phyloP scores from a whole-genome alignment of 2,888 invertebrate genomes.

The Acleris laterana region DNA sequence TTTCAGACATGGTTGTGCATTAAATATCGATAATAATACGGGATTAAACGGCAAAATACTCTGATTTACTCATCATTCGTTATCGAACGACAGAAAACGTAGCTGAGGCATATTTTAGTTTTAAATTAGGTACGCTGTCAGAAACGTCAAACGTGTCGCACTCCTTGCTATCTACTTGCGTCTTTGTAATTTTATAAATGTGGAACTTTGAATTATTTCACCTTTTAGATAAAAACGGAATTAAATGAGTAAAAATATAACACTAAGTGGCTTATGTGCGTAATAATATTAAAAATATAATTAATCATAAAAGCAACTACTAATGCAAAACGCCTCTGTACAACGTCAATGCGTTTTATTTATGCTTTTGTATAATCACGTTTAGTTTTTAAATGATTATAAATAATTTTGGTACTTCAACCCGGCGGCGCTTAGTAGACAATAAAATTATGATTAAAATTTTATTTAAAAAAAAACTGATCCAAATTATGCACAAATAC shows the following conservation, averaged over 20 bases:
- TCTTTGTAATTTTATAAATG: neutral
- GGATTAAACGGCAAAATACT: constrained; percentile 67
- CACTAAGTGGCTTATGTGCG: too few species aligned
- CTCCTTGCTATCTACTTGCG: neutral
- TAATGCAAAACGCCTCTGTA: constrained; percentile 14
- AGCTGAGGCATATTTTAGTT: constrained; percentile 48
- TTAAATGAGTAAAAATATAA: too few species aligned
- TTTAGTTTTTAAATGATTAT: too few species aligned
- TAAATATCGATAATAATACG: constrained; percentile 64
- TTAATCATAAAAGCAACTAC: neutral
- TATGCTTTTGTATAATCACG: constrained; percentile 9
- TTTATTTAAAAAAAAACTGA: too few species aligned
- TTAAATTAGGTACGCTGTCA: constrained; percentile 33
- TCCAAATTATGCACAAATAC: too few species aligned
- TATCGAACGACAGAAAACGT: constrained; percentile 74
- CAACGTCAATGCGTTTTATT: constrained; percentile 32
- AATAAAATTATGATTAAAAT: too few species aligned
- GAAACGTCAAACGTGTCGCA: constrained; percentile 21
- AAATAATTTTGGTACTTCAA: too few species aligned
- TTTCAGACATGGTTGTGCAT: constrained; percentile 83
- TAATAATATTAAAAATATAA: too few species aligned
- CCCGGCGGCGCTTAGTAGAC: too few species aligned
- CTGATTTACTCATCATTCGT: constrained; percentile 76
- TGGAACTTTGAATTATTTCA: neutral
- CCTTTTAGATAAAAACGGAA: too few species aligned